These are phyloP conservation scores for Crocuta crocuta DNA, from an alignment of 2,113 vertebrate genomes.

Conservation along the genomic window DNA sequence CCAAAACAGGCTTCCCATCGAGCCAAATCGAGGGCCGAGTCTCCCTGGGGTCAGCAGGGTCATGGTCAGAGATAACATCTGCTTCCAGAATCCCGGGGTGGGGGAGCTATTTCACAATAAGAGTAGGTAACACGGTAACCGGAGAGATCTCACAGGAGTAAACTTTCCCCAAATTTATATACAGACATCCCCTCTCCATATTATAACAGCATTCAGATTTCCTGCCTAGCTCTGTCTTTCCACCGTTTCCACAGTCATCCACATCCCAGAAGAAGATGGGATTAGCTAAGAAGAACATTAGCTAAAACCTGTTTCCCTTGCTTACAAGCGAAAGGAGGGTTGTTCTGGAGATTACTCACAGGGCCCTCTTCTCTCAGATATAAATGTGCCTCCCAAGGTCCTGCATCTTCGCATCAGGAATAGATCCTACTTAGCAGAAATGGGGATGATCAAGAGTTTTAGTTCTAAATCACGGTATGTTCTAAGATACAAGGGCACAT, in stretches of 20 bases:
- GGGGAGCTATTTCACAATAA: neutral
- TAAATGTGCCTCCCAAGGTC: neutral
- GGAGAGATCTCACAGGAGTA: neutral
- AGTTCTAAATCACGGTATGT: neutral
- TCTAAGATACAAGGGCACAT: neutral
- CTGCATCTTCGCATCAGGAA: neutral
- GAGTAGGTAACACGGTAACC: neutral
- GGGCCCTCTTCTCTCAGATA: neutral
- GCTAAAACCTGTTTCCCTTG: neutral
- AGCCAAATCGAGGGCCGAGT: neutral
- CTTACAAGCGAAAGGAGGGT: neutral
- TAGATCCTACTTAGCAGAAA: conserved; percentile 25
- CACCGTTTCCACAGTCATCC: neutral
- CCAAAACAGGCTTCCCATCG: neutral
- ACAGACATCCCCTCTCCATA: neutral
- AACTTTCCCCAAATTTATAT: neutral
- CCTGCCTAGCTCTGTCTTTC: neutral
- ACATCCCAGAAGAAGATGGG: neutral
- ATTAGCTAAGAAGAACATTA: no score
- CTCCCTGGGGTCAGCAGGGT: neutral
- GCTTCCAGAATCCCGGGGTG: neutral
- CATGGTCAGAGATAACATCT: neutral
- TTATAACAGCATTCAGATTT: neutral
- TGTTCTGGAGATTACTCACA: neutral
- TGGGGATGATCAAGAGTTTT: neutral